Evolutionary conservation across 2,113 vertebrate species (phyloP), one percentile per base, ranked within the genome.

Genomic region (Barnardius zonarius): DNA sequence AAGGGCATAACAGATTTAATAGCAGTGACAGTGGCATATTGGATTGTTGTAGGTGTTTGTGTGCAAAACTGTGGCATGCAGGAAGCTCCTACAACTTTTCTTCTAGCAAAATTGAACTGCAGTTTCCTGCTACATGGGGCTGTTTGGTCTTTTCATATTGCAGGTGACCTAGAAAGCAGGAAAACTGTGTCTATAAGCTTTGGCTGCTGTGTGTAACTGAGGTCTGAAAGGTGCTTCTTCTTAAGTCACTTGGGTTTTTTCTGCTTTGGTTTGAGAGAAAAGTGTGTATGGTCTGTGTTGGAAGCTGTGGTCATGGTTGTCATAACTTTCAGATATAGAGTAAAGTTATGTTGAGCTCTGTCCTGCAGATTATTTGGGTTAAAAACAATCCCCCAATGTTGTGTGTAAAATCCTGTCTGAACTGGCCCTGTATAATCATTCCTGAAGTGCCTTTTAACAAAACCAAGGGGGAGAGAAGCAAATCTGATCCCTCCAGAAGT

Each of bases 21-120:
- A 9, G 25, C 6, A 2, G 4, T 79, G 86, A 49, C 86, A 25
- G 4, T 9, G 59, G 11, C 54, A 2, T 6, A 0, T 3, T 35
- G 83, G 52, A 24, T 59, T 39, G 51, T 27, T 64, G 84, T 13
- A 44, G 69, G 49, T 2, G 23, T 67, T 84, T 41, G 19, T 41
- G 43, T 5, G 1, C 41, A 11, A 20, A 61, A 2, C 19, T 31
- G 20, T 19, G 52, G 28, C 33, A 3, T 0, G 6, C 64, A 74
- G 64, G 78, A 73, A 75, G 12, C 43, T 67, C 70, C 57, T 51
- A 0, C n/a, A 17, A 17, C 64, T 86, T 61, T 83, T 44, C 11
- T 39, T 63, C 20, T 13, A 72, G 41, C 87, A n/a, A 44, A 51
- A 14, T 20, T 19, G 16, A 7, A 4, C 39, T 74, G 43, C 48